Evolutionary conservation across 2,797 vertebrate genomes (phyloP), one percentile per base, ranked within the genome.

Genomic region (Sebastes taczanowskii): DNA sequence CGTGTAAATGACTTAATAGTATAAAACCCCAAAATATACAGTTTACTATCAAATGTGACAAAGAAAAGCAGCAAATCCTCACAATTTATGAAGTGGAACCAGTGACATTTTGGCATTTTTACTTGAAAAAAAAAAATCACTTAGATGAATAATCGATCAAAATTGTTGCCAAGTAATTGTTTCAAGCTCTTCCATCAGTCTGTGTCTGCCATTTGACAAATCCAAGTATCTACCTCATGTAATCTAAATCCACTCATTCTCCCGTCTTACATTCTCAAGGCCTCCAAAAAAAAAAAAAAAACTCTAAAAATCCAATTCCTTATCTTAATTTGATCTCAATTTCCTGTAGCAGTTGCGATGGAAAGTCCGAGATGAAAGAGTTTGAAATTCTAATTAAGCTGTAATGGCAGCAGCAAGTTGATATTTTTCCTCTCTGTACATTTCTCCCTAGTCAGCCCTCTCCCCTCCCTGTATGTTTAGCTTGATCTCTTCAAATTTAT

Each of bases 401-500:
- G 77, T 90, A 90, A 91, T 88, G 81, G 90, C 83, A 74, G 78
- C 71, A 72, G 82, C 73, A 70, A 89, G 86, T 87, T 82, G 71
- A 82, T 87, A 85, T 88, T 86, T 89, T 85, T 81, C 77, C 77
- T 84, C 63, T 66, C 53, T 30, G 79, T 78, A 72, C 84, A 58
- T 90, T 82, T 89, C 79, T 90, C 80, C 80, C 74, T 34, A 46
- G 76, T 89, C 80, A 86, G 82, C 82, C 71, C 77, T 82, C 85
- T 78, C 74, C 75, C 81, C 79, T 78, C 67, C 64, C 71, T 88
- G 90, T 92, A 89, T 95, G 94, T 94, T 94, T 90, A 92, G 93
- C 90, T 94, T 92, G 91, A 92, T 94, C 94, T 91, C 90, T 94
- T 94, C 88, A 94, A 92, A 94, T 94, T 89, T 94, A 92, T 93